Percentiles rank a stretch among this genome's conserved stretches.
Conservation (phyloP, 2,888 invertebrate genomes). For the Nematopogon swammerdamellus region DNA sequence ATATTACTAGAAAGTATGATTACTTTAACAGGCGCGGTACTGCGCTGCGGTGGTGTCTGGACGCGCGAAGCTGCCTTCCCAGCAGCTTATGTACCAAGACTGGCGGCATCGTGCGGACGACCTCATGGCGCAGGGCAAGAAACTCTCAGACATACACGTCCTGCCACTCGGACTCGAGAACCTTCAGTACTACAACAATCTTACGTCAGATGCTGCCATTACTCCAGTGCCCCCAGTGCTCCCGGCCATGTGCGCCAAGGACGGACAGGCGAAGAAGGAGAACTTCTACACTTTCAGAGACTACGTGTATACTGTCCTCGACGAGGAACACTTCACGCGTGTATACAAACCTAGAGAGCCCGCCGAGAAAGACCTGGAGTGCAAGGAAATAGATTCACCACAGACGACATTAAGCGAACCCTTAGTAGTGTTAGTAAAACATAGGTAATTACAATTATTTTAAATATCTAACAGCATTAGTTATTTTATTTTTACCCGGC, state of each 20-base stretch:
- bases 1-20: too few species aligned
- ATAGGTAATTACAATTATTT: too few species aligned
- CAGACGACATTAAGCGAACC: too few species aligned
- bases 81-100: constrained; percentile 60
- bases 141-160: constrained; percentile 34
- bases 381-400: too few species aligned
- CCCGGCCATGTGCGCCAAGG: constrained; percentile 31
- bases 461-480: too few species aligned
- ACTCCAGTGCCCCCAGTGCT: constrained; percentile 40
- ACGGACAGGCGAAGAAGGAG: constrained; percentile 28
- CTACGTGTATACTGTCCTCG: constrained; percentile 31
- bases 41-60: constrained; percentile 60
- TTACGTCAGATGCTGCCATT: constrained; percentile 37
- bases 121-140: constrained; percentile 23
- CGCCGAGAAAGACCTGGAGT: neutral
- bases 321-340: constrained; percentile 29
- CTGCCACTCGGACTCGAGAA: constrained; percentile 10
- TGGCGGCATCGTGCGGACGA: constrained; percentile 54
- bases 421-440: too few species aligned
- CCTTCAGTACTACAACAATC: constrained; percentile 27
- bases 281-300: constrained; percentile 37
- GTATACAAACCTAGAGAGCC: neutral
- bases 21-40: constrained; percentile 56
- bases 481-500: too few species aligned
- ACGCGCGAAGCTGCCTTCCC: constrained; percentile 56